phyloP scores from a whole-genome alignment of 2,113 vertebrate genomes.

The Paradoxurus hermaphroditus region DNA sequence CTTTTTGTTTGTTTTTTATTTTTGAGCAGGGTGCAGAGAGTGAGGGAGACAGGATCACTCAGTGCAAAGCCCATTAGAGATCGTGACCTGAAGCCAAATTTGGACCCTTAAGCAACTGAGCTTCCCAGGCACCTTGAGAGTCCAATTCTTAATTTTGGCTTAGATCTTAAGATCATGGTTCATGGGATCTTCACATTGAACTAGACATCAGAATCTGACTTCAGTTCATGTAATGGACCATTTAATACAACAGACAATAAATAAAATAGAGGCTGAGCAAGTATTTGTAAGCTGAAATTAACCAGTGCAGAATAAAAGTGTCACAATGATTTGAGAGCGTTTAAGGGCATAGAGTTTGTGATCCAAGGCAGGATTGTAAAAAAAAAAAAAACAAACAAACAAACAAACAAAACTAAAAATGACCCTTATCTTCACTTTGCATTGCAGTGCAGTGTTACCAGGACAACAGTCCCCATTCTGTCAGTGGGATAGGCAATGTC shows the following conservation, averaged over 20 bases:
- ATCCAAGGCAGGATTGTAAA: neutral
- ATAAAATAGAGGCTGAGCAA: neutral
- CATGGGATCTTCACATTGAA: neutral
- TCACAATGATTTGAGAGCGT: neutral
- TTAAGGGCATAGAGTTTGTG: neutral
- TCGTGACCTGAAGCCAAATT: too few relatives aligned
- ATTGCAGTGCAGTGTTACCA: rapidly evolving
- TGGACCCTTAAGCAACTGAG: too few relatives aligned
- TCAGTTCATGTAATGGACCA: neutral
- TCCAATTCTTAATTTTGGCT: too few relatives aligned
- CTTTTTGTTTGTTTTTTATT: too few relatives aligned
- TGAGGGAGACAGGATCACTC: too few relatives aligned
- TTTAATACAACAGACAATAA: neutral
- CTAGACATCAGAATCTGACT: neutral
- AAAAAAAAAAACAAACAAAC: neutral
- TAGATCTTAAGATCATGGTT: too few relatives aligned
- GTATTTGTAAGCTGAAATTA: conserved; percentile 7
- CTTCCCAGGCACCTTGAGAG: too few relatives aligned
- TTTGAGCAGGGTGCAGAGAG: too few relatives aligned
- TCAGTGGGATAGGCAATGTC: rapidly evolving
- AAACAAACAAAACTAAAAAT: neutral
- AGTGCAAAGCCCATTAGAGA: too few relatives aligned
- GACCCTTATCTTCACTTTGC: neutral
- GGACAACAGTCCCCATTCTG: neutral
- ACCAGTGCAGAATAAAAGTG: neutral